Percentiles rank a stretch among this genome's conserved stretches.
phyloP scores from a whole-genome alignment of 1,140 invertebrate species.

The Antheraea pernyi region DNA sequence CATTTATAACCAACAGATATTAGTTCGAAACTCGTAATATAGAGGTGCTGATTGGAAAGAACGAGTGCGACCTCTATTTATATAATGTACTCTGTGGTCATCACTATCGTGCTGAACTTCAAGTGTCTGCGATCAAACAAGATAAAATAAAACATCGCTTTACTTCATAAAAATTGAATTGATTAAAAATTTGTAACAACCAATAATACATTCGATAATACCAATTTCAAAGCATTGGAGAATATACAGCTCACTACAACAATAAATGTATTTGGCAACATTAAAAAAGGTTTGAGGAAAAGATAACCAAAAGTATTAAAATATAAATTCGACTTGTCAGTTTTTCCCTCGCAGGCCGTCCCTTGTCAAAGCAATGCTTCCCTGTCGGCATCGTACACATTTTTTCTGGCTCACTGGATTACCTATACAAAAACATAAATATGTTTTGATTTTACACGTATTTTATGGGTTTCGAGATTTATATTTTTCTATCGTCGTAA shows the following conservation, averaged over 20 bases:
- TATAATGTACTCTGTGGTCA: too few relatives aligned
- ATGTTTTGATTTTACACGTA: slow-evolving; percentile 21
- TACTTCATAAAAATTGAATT: too few relatives aligned
- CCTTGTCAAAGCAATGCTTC: slow-evolving; percentile 33
- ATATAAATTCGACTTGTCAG: slow-evolving; percentile 40
- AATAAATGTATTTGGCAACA: background rate
- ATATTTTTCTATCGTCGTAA: slow-evolving; percentile 12
- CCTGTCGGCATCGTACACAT: slow-evolving; percentile 29
- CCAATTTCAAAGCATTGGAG: background rate
- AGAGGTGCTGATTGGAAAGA: too few relatives aligned
- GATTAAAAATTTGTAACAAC: too few relatives aligned
- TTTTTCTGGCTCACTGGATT: slow-evolving; percentile 39
- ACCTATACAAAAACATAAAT: slow-evolving; percentile 27
- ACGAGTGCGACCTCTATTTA: too few relatives aligned
- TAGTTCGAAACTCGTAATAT: too few relatives aligned
- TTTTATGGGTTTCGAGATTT: background rate
- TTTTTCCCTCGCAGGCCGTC: slow-evolving; percentile 29
- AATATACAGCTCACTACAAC: too few relatives aligned
- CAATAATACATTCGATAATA: background rate
- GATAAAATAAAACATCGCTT: too few relatives aligned
- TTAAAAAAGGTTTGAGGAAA: slow-evolving; percentile 10
- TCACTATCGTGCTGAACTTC: too few relatives aligned
- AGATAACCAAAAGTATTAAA: slow-evolving; percentile 28
- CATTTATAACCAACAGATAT: too few relatives aligned
- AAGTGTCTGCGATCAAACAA: too few relatives aligned